Percentiles rank a stretch among this genome's conserved stretches.
Evolutionary conservation across 2,797 vertebrate genomes (phyloP).

Genomic region (Manis javanica): DNA sequence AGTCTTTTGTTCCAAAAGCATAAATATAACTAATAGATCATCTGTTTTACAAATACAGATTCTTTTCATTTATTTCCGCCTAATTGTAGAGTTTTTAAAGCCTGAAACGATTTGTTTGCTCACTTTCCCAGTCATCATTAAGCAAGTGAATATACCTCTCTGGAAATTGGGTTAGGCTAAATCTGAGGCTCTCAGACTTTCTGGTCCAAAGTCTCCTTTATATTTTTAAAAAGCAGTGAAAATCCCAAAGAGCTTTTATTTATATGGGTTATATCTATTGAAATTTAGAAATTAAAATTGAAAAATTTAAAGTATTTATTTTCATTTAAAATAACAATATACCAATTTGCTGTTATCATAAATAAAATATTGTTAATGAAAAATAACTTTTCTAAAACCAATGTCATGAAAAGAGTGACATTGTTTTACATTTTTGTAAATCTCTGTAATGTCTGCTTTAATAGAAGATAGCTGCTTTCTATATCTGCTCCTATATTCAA

Average conservation of each 20-base stretch:
- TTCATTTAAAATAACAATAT: neutral
- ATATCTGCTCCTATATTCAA: neutral
- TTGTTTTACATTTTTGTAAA: conserved; percentile 43
- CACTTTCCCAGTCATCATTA: neutral
- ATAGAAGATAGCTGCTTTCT: neutral
- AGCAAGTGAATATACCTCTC: neutral
- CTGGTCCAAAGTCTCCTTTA: neutral
- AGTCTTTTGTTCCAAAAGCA: neutral
- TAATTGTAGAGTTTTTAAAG: conserved; percentile 16
- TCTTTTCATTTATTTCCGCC: neutral
- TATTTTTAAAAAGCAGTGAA: neutral
- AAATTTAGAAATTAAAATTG: neutral
- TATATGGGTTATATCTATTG: neutral
- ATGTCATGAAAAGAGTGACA: neutral
- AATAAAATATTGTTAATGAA: conserved; percentile 3
- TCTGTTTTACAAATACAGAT: conserved; percentile 27
- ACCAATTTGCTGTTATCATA: neutral
- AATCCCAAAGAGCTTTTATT: neutral
- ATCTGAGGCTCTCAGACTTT: neutral
- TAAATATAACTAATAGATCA: conserved; percentile 8
- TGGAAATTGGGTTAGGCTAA: neutral
- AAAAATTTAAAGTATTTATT: neutral
- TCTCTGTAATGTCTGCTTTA: neutral
- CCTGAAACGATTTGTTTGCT: conserved; percentile 22
- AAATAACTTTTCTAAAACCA: neutral